A percentile compares a stretch with the other conserved stretches of the same genome.
Evolutionary conservation across 2,797 vertebrate genomes (phyloP).

Genomic region (Pipistrellus pygmaeus): DNA sequence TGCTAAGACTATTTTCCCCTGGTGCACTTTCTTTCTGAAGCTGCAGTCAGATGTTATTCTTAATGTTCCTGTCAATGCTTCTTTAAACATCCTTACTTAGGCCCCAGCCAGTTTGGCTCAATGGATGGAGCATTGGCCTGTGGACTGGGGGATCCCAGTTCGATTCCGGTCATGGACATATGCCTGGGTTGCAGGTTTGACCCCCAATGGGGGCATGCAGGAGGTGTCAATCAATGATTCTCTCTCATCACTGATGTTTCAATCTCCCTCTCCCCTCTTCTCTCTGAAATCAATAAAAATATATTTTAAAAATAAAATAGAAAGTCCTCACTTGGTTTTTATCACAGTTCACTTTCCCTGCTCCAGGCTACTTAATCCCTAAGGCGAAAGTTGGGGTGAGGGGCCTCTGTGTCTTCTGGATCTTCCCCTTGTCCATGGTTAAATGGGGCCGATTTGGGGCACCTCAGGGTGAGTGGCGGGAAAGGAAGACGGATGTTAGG

Average conservation of each 20-base stretch:
- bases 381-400: background rate
- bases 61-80: background rate
- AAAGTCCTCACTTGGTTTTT: conserved; percentile 46
- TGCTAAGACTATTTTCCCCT: background rate
- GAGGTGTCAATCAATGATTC: too few species aligned
- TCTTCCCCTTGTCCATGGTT: background rate
- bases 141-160: too few species aligned
- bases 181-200: too few species aligned
- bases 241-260: too few species aligned
- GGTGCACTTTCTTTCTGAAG: conserved; percentile 50
- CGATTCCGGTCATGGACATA: too few species aligned
- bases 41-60: conserved; percentile 46
- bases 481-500: background rate
- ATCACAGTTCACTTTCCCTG: background rate
- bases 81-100: background rate
- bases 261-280: too few species aligned
- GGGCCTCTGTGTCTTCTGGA: background rate
- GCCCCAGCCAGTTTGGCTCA: too few species aligned
- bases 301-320: too few species aligned
- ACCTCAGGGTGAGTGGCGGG: background rate
- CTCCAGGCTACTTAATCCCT: conserved; percentile 33
- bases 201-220: too few species aligned
- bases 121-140: too few species aligned
- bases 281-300: too few species aligned
- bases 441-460: background rate